Evolutionary conservation across 1,140 invertebrate genomes (phyloP).

Genomic region (Stenopsyche tienmushanensis): DNA sequence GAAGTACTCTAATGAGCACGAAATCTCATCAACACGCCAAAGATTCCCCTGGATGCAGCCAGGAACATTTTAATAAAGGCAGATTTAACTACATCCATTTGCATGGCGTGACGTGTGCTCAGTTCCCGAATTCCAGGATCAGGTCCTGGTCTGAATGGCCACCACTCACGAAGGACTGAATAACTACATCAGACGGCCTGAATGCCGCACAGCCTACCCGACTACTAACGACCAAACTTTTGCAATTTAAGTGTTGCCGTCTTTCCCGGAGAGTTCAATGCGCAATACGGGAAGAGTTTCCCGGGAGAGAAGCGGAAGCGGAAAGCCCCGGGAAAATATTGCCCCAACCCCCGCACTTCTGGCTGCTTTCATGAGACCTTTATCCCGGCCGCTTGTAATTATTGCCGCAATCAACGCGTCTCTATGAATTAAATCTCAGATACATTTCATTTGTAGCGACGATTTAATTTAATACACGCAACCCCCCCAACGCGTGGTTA

Average conservation of each 20-base stretch:
- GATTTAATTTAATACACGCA: no score
- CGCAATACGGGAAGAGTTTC: background rate
- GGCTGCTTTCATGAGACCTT: no score
- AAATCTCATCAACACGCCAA: no score
- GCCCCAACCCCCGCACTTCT: background rate
- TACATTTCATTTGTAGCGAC: no score
- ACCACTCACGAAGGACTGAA: background rate
- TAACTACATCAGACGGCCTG: background rate
- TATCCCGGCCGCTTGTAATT: no score
- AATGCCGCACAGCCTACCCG: background rate
- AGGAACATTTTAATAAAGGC: no score
- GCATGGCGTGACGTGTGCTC: background rate
- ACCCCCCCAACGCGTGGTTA: no score
- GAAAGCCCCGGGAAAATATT: constrained; percentile 8
- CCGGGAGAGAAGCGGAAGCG: background rate
- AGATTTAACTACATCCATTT: no score
- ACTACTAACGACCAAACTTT: constrained; percentile 11
- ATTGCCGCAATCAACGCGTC: no score
- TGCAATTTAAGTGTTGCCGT: constrained; percentile 2
- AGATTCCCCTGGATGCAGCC: no score
- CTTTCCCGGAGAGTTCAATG: background rate
- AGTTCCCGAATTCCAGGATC: background rate
- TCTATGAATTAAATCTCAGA: no score
- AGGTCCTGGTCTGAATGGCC: background rate
- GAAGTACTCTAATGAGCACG: no score